phyloP scores from a whole-genome alignment of 2,113 vertebrate genomes.

The Casuarius casuarius region DNA sequence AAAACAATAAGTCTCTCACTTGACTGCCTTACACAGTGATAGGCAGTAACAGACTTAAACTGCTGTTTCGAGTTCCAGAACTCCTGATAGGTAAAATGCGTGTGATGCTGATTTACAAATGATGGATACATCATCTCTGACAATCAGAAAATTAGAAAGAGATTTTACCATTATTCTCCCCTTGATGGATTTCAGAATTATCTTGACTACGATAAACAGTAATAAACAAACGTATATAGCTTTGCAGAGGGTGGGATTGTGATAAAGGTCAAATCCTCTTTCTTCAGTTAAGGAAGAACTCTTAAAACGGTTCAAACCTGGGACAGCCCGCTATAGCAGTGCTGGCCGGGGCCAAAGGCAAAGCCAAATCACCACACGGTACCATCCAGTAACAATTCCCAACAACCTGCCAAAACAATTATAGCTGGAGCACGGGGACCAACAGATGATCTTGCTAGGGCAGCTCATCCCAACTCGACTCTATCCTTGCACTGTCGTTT shows the following conservation, averaged over 20 bases:
- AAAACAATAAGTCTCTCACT: neutral
- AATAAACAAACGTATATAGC: neutral
- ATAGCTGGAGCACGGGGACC: neutral
- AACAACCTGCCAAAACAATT: neutral
- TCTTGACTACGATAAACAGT: neutral
- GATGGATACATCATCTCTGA: neutral
- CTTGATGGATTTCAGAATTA: neutral
- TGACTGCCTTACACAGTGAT: neutral
- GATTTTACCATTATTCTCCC: neutral
- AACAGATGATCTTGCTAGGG: neutral
- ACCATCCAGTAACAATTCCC: neutral
- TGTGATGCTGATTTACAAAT: neutral
- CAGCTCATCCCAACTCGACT: neutral
- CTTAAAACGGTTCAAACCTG: neutral
- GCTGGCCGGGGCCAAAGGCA: neutral
- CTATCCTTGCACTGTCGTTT: neutral
- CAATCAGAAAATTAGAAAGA: neutral
- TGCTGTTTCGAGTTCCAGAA: neutral
- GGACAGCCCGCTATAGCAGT: neutral
- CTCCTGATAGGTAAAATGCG: neutral
- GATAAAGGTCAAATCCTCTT: neutral
- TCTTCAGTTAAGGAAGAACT: neutral
- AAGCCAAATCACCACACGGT: neutral
- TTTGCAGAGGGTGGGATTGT: neutral
- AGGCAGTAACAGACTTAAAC: neutral